Base-by-base conservation (phyloP, 2,797 vertebrate species). In the Micromesistius poutassou region DNA sequence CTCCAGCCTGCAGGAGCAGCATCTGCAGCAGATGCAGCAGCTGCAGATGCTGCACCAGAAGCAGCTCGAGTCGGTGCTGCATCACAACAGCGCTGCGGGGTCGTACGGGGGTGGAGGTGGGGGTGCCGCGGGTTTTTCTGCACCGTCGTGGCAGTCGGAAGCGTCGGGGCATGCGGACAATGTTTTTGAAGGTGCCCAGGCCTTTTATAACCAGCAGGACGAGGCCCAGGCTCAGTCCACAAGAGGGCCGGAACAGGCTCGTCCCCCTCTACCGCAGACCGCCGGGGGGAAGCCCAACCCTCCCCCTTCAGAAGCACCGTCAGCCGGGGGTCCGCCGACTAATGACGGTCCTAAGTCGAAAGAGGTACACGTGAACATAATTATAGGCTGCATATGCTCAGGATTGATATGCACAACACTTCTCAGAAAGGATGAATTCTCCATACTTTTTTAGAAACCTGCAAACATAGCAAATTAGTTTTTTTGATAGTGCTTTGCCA, bases 31-130 rank as follows among this genome's bases (percentile, higher is more conserved):
- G 89, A 96, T 98, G 91, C 96, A 98, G 89, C 97, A 98, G 92
- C 94, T 98, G 22, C 96, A 98, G 90, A 96, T 97, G 91, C 94
- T 98, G 84, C 97, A 98, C 77, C 96, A 98, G 92, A 96, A 96
- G 77, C 97, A 98, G 87, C 91, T 98, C 14, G 96, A 98, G 91
- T 96, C 95, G 0, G 96, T 98, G 71, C 85, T 98, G n/a, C 94
- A 97, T 1, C 93, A 94, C 81, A 83, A 90, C 0, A 88, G 8
- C 62, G 77, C n/a, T 1, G 70, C 81, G 0, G 71, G n/a, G 0
- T 0, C 76, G 0, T 94, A 86, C 74, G 80, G 81, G 30, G 72
- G n/a, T 19, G 25, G 84, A 0, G 81, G 77, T n/a, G n/a, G n/a
- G n/a, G n/a, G n/a, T 33, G 22, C 55, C 1, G n/a, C 55, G 8